Evolutionary conservation across 1,140 invertebrate species (phyloP).

Genomic region (Bombus turneri): DNA sequence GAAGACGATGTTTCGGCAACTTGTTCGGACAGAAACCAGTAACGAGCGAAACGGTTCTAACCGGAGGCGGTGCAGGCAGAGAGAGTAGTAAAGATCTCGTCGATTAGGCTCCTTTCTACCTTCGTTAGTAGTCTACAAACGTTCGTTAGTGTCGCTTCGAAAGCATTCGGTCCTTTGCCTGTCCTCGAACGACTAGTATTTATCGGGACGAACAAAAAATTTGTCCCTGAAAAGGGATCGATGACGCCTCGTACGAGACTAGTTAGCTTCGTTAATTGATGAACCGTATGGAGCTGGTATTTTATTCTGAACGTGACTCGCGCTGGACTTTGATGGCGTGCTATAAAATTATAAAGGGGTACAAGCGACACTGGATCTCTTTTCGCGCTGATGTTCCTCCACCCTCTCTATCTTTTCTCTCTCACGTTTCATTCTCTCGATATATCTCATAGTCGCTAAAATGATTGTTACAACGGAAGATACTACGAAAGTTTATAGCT

Average conservation of each 20-base stretch:
- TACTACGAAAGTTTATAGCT: too few relatives aligned
- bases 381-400: neutral
- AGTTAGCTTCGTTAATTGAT: slow-evolving; percentile 41
- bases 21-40: slow-evolving; percentile 2
- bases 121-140: slow-evolving; percentile 57
- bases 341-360: slow-evolving; percentile 3
- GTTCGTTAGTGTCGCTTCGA: slow-evolving; percentile 54
- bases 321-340: neutral
- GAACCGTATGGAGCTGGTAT: neutral
- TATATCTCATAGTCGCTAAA: neutral
- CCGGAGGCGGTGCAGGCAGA: neutral
- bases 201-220: slow-evolving; percentile 31
- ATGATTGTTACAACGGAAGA: too few relatives aligned
- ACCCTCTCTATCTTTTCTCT: too few relatives aligned
- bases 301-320: neutral
- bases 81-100: slow-evolving; percentile 45
- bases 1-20: slow-evolving; percentile 8
- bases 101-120: slow-evolving; percentile 56
- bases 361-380: neutral
- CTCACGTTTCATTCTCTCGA: neutral
- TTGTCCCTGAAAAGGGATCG: slow-evolving; percentile 38
- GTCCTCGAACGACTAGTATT: slow-evolving; percentile 30
- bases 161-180: slow-evolving; percentile 47
- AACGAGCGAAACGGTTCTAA: slow-evolving; percentile 7
- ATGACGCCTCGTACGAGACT: slow-evolving; percentile 32